phyloP scores from a whole-genome alignment of 2,113 vertebrate species.

The Arizona elegans region DNA sequence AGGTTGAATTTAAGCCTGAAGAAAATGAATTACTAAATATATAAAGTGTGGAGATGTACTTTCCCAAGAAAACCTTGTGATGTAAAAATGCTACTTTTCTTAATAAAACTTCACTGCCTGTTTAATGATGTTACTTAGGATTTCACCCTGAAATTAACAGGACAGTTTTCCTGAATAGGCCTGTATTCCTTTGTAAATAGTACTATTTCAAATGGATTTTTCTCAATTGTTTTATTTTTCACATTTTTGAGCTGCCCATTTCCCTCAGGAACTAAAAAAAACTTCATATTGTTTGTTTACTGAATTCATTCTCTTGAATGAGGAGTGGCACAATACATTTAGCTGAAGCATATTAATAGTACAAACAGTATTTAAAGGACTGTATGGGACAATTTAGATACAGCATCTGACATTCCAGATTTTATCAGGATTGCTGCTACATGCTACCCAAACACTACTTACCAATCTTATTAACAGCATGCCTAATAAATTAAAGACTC shows the following conservation, averaged over 20 bases:
- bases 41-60: not conserved
- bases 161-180: not conserved
- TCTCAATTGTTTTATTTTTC: not conserved
- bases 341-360: not conserved
- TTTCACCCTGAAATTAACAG: not conserved
- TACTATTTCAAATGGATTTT: not conserved
- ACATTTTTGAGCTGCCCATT: not conserved
- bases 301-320: not conserved
- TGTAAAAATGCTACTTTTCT: not conserved
- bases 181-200: not conserved
- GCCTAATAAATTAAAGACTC: not conserved
- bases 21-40: not conserved
- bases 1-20: not conserved
- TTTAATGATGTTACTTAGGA: not conserved
- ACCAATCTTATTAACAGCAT: not conserved
- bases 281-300: not conserved
- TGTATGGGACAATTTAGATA: not conserved
- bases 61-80: not conserved
- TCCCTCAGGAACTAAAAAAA: not conserved
- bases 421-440: not conserved
- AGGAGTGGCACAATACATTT: not conserved
- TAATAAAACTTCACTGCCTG: not conserved
- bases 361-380: not conserved
- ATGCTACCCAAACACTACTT: not conserved
- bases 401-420: not conserved